These are phyloP conservation scores for Laothoe populi DNA, from an alignment of 2,888 invertebrate species.

Conservation along the genomic window DNA sequence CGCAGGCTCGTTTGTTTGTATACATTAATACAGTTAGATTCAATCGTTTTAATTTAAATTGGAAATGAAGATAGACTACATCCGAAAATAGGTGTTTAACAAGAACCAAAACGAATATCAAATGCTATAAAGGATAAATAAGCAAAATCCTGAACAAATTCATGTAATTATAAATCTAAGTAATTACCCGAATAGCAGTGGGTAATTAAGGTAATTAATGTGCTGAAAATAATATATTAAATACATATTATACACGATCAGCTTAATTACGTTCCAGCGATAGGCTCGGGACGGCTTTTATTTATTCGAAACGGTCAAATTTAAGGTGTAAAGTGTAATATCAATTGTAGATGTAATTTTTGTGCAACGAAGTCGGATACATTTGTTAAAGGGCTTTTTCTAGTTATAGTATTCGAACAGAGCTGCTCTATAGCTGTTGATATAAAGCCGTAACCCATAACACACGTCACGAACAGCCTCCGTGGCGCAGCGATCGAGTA, in stretches of 20 bases:
- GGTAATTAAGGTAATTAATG: slow-evolving; percentile 10
- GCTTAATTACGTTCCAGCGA: not conserved
- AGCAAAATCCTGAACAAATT: not conserved
- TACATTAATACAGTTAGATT: not conserved
- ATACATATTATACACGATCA: not conserved
- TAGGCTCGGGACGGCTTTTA: not conserved
- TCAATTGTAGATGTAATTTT: no score
- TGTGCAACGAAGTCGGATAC: no score
- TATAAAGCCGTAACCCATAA: no score
- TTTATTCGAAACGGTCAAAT: not conserved
- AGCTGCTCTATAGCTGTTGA: no score
- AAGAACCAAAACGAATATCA: not conserved
- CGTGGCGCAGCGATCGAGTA: no score
- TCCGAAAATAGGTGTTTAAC: not conserved
- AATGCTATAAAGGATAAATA: not conserved
- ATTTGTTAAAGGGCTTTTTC: no score
- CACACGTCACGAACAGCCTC: no score
- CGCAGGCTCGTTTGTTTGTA: slow-evolving; percentile 9
- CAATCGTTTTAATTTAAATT: slow-evolving; percentile 13
- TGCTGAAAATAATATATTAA: slow-evolving; percentile 11
- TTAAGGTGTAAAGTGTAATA: no score
- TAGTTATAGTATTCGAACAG: no score
- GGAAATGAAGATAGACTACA: slow-evolving; percentile 7
- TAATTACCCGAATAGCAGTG: not conserved
- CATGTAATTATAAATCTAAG: not conserved